Evolutionary conservation across 2,797 vertebrate species (phyloP).

Genomic region (Chloroceryle amazona): DNA sequence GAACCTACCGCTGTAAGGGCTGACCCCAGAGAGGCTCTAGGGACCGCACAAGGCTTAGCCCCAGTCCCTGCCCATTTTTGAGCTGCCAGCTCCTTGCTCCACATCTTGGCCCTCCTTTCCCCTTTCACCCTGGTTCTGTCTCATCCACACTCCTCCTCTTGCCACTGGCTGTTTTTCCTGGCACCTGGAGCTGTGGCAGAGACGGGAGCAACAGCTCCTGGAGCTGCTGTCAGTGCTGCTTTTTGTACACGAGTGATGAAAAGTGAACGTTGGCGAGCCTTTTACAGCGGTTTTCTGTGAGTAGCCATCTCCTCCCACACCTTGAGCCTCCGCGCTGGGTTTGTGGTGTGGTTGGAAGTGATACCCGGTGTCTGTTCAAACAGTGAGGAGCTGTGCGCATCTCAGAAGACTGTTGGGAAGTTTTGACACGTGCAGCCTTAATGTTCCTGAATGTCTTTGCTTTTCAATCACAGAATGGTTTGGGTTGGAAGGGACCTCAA

Average conservation of each 20-base stretch:
- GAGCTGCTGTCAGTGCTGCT: conserved; percentile 26
- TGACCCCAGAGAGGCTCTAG: background rate
- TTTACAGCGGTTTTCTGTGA: fast-evolving
- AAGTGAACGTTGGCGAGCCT: background rate
- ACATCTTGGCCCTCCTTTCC: background rate
- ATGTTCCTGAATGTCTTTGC: background rate
- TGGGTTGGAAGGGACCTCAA: background rate
- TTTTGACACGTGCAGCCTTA: background rate
- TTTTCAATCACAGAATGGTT: background rate
- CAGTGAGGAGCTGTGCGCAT: background rate
- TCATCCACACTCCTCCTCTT: background rate
- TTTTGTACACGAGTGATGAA: background rate
- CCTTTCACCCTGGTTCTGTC: background rate
- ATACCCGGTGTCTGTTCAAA: background rate
- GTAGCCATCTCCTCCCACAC: fast-evolving
- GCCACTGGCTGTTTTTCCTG: conserved; percentile 35
- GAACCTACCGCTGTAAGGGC: background rate
- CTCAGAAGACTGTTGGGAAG: background rate
- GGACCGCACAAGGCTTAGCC: background rate
- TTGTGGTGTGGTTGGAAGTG: background rate
- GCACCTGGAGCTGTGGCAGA: background rate
- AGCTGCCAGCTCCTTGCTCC: background rate
- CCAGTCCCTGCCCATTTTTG: background rate
- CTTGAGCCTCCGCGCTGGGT: fast-evolving
- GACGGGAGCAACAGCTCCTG: background rate